Evolutionary conservation across 2,113 vertebrate species (phyloP).

Genomic region (Ophthalmotilapia sp.): DNA sequence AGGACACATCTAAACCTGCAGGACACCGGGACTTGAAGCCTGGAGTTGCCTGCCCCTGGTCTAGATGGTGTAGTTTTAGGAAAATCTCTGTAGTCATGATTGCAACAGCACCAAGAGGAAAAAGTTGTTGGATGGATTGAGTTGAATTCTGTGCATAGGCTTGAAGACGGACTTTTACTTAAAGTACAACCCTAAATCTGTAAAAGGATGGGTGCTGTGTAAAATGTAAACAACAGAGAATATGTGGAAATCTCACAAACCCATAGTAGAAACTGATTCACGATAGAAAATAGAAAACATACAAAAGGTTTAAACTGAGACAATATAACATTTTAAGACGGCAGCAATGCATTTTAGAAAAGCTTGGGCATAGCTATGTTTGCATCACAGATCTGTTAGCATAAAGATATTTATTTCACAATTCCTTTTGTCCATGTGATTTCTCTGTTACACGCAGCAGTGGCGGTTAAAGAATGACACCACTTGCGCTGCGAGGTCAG

Average conservation of each 20-base stretch:
- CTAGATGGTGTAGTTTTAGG: accelerated
- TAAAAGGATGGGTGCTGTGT: neutral
- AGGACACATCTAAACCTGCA: neutral
- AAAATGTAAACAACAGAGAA: neutral
- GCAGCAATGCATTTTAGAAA: neutral
- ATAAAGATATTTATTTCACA: neutral
- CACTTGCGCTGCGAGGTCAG: neutral
- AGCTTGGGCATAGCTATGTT: neutral
- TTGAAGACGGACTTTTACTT: accelerated
- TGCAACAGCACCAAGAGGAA: accelerated
- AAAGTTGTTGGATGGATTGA: neutral
- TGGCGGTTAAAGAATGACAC: neutral
- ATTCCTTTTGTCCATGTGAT: neutral
- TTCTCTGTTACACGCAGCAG: neutral
- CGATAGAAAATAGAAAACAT: neutral
- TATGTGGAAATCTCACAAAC: neutral
- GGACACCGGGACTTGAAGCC: neutral
- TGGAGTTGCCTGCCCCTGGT: neutral
- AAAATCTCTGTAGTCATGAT: neutral
- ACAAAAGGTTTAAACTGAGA: neutral
- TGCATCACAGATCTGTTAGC: neutral
- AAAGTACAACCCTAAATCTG: neutral
- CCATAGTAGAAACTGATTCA: neutral
- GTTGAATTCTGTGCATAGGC: neutral
- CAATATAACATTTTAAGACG: neutral